Evolutionary conservation across 2,113 vertebrate species (phyloP), one percentile per base, ranked within the genome.

Genomic region (Mus musculus): DNA sequence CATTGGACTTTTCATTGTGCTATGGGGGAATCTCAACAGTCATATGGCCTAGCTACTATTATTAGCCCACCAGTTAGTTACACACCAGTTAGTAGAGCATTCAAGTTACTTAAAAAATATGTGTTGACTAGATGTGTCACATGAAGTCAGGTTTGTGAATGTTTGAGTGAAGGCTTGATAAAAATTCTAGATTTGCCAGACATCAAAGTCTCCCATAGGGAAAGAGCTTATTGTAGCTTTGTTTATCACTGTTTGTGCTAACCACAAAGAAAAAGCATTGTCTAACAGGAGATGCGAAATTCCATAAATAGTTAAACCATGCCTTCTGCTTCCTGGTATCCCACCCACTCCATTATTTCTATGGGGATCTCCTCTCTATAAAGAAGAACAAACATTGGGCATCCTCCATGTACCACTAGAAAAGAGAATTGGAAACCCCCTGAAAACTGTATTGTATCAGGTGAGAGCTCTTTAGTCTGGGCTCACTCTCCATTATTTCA

Each of bases 321-420:
- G 6, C 7, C 2, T 36, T 0, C 5, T 52, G 1, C 39, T 30
- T 16, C 12, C 1, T 54, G 39, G 12, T 4, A 49, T 17, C 10
- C 61, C 0, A 7, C 4, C 36, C 10, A 33, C 30, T 28, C 24
- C 5, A 26, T 3, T 24, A 39, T 91, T 73, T 30, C 71, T 75
- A 42, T n/a, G 39, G 16, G 49, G 2, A 30, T 75, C 7, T 22
- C 49, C 12, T 63, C 30, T 59, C 7, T 26, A 2, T 20, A 61
- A 75, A 61, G 61, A 61, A 73, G 56, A 73, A 80, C 26, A 39
- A n/a, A 8, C 9, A 22, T 39, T 42, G 14, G 12, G 2, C 10
- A 26, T 42, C 17, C 12, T 73, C 26, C n/a, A 3, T 4, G 16
- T 1, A 59, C 24, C 39, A 63, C 36, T n/a, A 6, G 69, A 59